Conservation (phyloP, 1,140 invertebrate species). For the Spodoptera litura region DNA sequence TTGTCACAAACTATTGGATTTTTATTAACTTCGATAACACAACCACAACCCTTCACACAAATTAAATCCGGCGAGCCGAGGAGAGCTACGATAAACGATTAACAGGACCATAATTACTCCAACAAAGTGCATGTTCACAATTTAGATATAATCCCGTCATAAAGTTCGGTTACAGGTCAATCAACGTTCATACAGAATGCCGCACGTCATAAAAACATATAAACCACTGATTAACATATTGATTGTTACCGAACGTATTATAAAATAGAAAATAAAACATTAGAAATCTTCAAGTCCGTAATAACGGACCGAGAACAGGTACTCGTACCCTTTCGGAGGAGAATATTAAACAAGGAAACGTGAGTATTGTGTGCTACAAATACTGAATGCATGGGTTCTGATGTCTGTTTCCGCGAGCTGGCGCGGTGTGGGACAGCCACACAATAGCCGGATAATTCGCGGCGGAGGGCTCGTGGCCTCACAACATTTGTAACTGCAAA, state of each 20-base stretch:
- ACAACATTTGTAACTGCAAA: constrained; percentile 66
- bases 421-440: background rate
- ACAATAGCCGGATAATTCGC: constrained; percentile 52
- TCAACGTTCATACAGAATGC: constrained; percentile 23
- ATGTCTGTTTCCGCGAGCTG: constrained; percentile 24
- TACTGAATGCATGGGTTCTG: constrained; percentile 9
- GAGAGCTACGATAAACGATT: background rate
- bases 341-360: constrained; percentile 26
- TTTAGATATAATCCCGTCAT: constrained; percentile 9
- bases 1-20: too few species aligned
- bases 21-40: background rate
- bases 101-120: background rate
- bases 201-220: constrained; percentile 30
- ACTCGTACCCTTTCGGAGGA: constrained; percentile 4
- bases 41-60: background rate
- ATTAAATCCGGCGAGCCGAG: background rate
- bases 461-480: constrained; percentile 36
- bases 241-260: constrained; percentile 21
- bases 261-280: constrained; percentile 28
- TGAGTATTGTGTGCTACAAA: constrained; percentile 14
- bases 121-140: constrained; percentile 11
- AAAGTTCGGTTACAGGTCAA: constrained; percentile 28
- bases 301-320: constrained; percentile 16
- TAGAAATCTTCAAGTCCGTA: background rate
- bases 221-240: constrained; percentile 36